A percentile compares a stretch with the other conserved stretches of the same genome.
phyloP scores from a whole-genome alignment of 2,113 vertebrate species.

The Pollimyrus isidori region DNA sequence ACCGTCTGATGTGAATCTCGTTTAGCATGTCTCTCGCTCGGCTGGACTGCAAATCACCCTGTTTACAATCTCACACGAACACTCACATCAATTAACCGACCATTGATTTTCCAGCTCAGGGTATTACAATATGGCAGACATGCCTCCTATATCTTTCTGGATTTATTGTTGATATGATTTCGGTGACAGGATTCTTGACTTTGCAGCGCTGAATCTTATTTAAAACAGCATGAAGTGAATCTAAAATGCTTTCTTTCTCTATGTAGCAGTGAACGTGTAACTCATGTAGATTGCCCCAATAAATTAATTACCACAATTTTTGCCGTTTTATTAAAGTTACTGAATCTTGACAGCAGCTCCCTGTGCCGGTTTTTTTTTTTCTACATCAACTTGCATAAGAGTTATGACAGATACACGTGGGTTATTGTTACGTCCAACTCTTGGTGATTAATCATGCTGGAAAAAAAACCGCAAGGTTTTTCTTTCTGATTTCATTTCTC shows the following conservation, averaged over 20 bases:
- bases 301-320: background rate
- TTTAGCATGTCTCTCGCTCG: slow-evolving; percentile 67
- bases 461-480: slow-evolving; percentile 41
- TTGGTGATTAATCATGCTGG: slow-evolving; percentile 34
- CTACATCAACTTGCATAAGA: background rate
- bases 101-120: slow-evolving; percentile 65
- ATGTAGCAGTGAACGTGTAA: background rate
- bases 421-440: background rate
- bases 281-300: background rate
- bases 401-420: slow-evolving; percentile 1
- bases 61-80: slow-evolving; percentile 77
- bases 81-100: slow-evolving; percentile 78
- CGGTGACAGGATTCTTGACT: background rate
- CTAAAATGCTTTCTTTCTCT: background rate
- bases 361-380: background rate
- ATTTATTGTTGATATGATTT: slow-evolving; percentile 22
- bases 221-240: background rate
- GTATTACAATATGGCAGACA: slow-evolving; percentile 64
- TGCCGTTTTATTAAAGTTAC: background rate
- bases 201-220: background rate
- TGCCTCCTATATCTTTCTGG: slow-evolving; percentile 36
- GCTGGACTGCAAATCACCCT: slow-evolving; percentile 78
- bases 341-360: background rate
- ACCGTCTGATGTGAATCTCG: slow-evolving; percentile 60
- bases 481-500: slow-evolving; percentile 36